Evolutionary conservation across 2,113 vertebrate species (phyloP).

Genomic region (Tringa solitaria): DNA sequence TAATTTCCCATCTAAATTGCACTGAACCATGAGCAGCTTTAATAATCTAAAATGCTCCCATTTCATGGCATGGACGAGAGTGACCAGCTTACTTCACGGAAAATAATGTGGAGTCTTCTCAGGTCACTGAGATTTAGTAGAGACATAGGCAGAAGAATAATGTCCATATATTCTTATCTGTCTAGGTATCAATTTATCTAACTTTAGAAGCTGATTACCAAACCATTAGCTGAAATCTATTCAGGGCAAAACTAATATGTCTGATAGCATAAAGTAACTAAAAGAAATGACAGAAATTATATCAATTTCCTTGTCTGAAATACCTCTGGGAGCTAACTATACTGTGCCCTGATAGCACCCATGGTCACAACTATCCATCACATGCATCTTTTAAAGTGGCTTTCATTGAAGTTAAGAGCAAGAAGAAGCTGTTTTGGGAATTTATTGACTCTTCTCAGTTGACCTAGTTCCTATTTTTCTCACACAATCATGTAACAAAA

Average conservation of each 20-base stretch:
- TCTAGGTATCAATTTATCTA: accelerated
- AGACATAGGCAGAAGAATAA: background rate
- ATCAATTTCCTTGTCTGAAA: background rate
- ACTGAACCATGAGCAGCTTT: background rate
- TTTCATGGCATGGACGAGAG: background rate
- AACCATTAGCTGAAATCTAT: background rate
- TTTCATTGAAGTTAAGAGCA: background rate
- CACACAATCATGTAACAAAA: background rate
- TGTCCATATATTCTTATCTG: background rate
- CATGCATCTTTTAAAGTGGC: background rate
- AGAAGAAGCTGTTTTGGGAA: background rate
- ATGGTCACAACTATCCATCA: background rate
- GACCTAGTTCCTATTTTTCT: background rate
- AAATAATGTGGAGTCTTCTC: background rate
- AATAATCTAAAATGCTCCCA: background rate
- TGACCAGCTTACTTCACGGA: background rate
- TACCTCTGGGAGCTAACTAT: background rate
- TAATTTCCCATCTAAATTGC: background rate
- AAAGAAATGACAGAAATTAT: background rate
- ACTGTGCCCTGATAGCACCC: background rate
- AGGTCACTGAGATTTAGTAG: background rate
- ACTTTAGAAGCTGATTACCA: background rate
- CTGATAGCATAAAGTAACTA: background rate
- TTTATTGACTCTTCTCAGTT: background rate
- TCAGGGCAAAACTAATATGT: background rate